These are phyloP conservation scores for Oscheius sp. DNA, from an alignment of 2,888 invertebrate genomes.

Conservation along the genomic window DNA sequence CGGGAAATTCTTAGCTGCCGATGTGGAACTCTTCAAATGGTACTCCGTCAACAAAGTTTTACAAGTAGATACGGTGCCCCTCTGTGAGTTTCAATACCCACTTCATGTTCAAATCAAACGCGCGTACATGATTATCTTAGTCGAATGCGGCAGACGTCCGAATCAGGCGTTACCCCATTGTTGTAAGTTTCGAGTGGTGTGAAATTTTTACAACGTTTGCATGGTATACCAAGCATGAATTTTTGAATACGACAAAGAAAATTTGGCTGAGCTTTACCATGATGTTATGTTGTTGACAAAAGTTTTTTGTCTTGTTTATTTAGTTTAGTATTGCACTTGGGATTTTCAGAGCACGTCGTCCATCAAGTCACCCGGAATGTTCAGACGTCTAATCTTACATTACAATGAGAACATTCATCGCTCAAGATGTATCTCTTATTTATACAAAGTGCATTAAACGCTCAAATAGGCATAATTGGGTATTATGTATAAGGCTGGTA, in stretches of 20 bases:
- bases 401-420: neutral
- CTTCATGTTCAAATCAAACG: too few relatives aligned
- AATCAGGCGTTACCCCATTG: conserved; percentile 20
- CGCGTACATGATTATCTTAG: conserved; percentile 16
- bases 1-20: conserved; percentile 70
- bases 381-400: conserved; percentile 16
- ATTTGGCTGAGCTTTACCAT: conserved; percentile 11
- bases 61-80: conserved; percentile 64
- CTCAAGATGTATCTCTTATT: too few relatives aligned
- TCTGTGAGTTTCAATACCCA: conserved; percentile 43
- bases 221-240: conserved; percentile 1
- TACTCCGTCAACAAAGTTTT: conserved; percentile 68
- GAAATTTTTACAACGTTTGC: neutral
- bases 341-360: conserved; percentile 26
- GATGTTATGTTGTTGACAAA: conserved; percentile 4
- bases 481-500: neutral
- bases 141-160: conserved; percentile 13
- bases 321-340: conserved; percentile 18
- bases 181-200: conserved; percentile 20
- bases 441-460: too few relatives aligned
- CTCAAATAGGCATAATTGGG: neutral
- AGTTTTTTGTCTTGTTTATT: conserved; percentile 7
- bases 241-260: too few relatives aligned
- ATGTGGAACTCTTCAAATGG: conserved; percentile 67
- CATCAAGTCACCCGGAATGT: conserved; percentile 27